Evolutionary conservation across 1,140 invertebrate species (phyloP).

Genomic region (Trichoplusia ni): DNA sequence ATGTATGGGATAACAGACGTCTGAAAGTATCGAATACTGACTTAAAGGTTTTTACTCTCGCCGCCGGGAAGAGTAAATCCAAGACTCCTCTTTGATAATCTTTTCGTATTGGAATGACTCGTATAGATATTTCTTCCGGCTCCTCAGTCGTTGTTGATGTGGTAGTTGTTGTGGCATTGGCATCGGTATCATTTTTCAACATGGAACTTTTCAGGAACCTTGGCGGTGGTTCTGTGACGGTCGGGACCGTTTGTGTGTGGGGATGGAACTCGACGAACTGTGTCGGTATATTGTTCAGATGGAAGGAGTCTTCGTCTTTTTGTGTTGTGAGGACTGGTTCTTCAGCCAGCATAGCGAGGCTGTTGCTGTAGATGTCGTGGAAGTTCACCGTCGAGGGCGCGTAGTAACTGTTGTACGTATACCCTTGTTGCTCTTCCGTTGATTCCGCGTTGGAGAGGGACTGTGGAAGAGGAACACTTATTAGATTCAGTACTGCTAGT

Average conservation of each 20-base stretch:
- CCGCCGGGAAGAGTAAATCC: slow-evolving; percentile 54
- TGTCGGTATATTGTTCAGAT: slow-evolving; percentile 32
- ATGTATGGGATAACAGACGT: slow-evolving; percentile 54
- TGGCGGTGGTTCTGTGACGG: slow-evolving; percentile 22
- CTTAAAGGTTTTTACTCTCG: slow-evolving; percentile 56
- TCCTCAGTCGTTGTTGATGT: slow-evolving; percentile 33
- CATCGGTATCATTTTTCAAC: neutral
- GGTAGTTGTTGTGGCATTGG: neutral
- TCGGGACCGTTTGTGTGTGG: slow-evolving; percentile 10
- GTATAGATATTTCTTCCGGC: slow-evolving; percentile 26
- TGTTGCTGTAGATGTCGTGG: slow-evolving; percentile 50
- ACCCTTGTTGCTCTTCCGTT: slow-evolving; percentile 39
- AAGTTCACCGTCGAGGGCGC: slow-evolving; percentile 47
- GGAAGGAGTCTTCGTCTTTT: slow-evolving; percentile 33
- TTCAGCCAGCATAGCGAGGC: slow-evolving; percentile 17
- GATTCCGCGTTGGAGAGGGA: slow-evolving; percentile 34
- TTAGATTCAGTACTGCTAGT: neutral
- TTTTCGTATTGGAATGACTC: slow-evolving; percentile 36
- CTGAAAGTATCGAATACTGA: slow-evolving; percentile 52
- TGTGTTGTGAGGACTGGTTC: neutral
- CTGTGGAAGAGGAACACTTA: slow-evolving; percentile 27
- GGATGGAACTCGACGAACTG: slow-evolving; percentile 45
- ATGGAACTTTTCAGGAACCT: slow-evolving; percentile 24
- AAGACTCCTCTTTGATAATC: slow-evolving; percentile 51
- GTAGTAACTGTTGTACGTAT: slow-evolving; percentile 25